A percentile compares a stretch with the other conserved stretches of the same genome.
Evolutionary conservation across 2,113 vertebrate species (phyloP).

Genomic region (Sisor rabdophorus): DNA sequence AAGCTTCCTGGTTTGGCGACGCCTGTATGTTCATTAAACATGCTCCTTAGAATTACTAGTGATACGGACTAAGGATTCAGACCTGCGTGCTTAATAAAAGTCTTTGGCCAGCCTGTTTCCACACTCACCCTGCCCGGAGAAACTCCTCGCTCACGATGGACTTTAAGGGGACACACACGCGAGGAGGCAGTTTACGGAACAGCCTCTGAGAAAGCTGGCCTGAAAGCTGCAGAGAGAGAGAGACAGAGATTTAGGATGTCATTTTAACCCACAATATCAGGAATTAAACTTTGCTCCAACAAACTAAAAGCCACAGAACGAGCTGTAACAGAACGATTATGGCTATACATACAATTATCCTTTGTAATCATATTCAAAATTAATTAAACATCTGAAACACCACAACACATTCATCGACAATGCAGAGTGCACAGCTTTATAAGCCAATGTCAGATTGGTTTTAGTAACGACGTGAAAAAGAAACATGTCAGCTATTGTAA

Average conservation of each 20-base stretch:
- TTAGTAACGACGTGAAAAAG: background rate
- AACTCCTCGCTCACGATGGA: slow-evolving; percentile 89
- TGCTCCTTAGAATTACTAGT: background rate
- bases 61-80: background rate
- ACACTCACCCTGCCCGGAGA: slow-evolving; percentile 79
- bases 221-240: slow-evolving; percentile 69
- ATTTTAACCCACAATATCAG: background rate
- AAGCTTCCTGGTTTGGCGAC: too few relatives aligned
- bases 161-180: slow-evolving; percentile 85
- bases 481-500: background rate
- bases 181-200: slow-evolving; percentile 85
- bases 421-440: background rate
- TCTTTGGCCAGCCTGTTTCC: too few relatives aligned
- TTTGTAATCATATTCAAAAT: background rate
- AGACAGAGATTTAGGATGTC: background rate
- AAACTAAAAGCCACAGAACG: background rate
- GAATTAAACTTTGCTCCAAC: background rate
- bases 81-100: too few relatives aligned
- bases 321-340: background rate
- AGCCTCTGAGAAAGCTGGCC: slow-evolving; percentile 85
- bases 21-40: background rate
- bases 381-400: background rate
- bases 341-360: background rate
- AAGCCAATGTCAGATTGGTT: too few relatives aligned
- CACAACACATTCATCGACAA: background rate